Evolutionary conservation across 2,888 invertebrate species (phyloP).

Genomic region (Acanthacorydalis orientalis): DNA sequence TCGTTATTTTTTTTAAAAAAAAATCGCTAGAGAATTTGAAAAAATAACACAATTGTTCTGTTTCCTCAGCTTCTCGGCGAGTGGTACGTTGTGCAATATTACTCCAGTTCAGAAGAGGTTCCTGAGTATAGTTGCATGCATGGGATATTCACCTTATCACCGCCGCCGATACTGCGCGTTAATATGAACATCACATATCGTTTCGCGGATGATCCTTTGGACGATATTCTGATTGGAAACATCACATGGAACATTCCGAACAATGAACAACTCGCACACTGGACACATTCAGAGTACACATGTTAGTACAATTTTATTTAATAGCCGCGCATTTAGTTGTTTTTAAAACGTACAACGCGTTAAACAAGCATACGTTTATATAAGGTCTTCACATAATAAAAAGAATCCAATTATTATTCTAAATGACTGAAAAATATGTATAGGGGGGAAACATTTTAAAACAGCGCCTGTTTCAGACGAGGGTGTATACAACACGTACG

Average conservation of each 20-base stretch:
- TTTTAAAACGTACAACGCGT: too few relatives aligned
- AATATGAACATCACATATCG: constrained; percentile 83
- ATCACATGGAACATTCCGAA: constrained; percentile 75
- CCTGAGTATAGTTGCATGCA: constrained; percentile 75
- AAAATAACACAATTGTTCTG: background rate
- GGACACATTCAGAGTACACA: constrained; percentile 72
- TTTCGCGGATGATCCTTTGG: constrained; percentile 67
- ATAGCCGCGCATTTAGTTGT: too few relatives aligned
- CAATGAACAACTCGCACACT: constrained; percentile 57
- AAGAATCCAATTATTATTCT: background rate
- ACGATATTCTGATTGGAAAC: constrained; percentile 65
- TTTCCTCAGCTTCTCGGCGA: constrained; percentile 50
- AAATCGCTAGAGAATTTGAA: too few relatives aligned
- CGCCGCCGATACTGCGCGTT: constrained; percentile 32
- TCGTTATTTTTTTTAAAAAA: too few relatives aligned
- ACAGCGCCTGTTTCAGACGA: constrained; percentile 43
- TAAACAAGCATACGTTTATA: too few relatives aligned
- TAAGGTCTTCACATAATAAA: too few relatives aligned
- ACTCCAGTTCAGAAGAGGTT: constrained; percentile 76
- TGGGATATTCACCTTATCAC: constrained; percentile 44
- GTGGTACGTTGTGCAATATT: constrained; percentile 79
- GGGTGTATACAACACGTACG: constrained; percentile 76
- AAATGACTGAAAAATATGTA: background rate
- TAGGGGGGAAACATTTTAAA: too few relatives aligned
- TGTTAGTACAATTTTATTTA: constrained; percentile 48